Conservation (phyloP, 2,888 invertebrate species). For the Isoperla grammatica region DNA sequence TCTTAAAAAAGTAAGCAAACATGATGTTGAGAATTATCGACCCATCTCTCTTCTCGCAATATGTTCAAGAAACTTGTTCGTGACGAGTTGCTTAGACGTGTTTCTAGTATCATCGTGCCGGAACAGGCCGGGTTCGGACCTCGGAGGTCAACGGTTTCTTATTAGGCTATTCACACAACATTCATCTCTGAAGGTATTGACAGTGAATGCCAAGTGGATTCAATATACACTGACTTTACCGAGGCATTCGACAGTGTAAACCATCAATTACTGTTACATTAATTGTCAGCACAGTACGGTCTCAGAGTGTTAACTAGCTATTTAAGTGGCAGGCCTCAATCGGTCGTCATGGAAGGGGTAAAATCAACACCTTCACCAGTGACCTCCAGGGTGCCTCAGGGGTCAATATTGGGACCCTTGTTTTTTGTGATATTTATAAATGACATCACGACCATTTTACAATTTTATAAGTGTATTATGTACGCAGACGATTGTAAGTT, state of each 20-base stretch:
- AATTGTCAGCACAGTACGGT: neutral
- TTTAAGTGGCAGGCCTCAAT: neutral
- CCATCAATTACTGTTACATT: neutral
- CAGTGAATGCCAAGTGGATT: too few species aligned
- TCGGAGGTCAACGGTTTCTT: neutral
- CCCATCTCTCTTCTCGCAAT: too few species aligned
- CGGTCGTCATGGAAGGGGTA: constrained; percentile 1
- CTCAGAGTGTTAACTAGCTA: neutral
- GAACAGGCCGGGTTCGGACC: neutral
- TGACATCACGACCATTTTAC: neutral
- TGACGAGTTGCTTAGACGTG: too few species aligned
- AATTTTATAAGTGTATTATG: constrained; percentile 5
- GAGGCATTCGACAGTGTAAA: neutral
- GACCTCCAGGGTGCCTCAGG: constrained; percentile 6
- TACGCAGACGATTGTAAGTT: neutral
- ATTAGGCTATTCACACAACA: too few species aligned
- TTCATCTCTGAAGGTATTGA: too few species aligned
- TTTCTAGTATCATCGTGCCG: too few species aligned
- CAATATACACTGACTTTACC: neutral
- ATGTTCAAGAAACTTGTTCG: too few species aligned
- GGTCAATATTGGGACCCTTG: constrained; percentile 1
- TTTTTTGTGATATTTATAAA: constrained; percentile 1
- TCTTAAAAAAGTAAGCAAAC: too few species aligned
- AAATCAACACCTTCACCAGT: neutral
- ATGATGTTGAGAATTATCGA: too few species aligned